phyloP scores from a whole-genome alignment of 2,113 vertebrate species.

The Rhynchomys soricoides region DNA sequence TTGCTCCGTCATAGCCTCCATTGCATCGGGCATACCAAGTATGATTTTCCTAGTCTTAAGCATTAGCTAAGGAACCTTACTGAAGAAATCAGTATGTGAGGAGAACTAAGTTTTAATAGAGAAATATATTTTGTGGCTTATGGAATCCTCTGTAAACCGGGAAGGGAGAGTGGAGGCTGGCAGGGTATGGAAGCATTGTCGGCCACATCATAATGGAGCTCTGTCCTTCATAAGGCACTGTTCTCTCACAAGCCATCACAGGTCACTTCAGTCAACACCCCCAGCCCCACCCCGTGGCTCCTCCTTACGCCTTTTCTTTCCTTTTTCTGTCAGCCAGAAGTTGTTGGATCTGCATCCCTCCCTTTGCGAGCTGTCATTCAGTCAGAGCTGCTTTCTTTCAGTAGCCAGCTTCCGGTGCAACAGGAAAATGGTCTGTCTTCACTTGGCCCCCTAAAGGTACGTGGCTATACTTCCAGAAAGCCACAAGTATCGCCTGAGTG shows the following conservation, averaged over 20 bases:
- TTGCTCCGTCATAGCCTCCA: conserved; percentile 31
- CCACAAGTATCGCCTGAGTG: background rate
- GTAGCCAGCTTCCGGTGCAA: conserved; percentile 87
- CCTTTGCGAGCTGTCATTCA: conserved; percentile 87
- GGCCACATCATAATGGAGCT: conserved; percentile 48
- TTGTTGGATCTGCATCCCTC: conserved; percentile 88
- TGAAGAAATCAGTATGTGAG: background rate
- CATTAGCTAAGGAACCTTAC: background rate
- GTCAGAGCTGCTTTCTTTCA: conserved; percentile 86
- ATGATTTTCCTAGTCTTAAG: conserved; percentile 29
- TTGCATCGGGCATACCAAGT: background rate
- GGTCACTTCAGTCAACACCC: conserved; percentile 36
- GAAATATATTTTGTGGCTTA: background rate
- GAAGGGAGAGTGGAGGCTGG: background rate
- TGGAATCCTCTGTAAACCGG: background rate
- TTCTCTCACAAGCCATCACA: background rate
- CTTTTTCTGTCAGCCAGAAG: conserved; percentile 87
- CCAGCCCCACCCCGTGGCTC: background rate
- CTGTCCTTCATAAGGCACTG: conserved; percentile 12
- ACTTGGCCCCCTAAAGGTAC: conserved; percentile 92
- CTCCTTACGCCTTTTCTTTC: conserved; percentile 25
- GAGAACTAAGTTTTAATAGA: background rate
- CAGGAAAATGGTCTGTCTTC: conserved; percentile 77
- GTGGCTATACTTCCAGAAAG: conserved; percentile 1
- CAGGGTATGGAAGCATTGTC: background rate